A percentile compares a stretch with the other conserved stretches of the same genome.
Evolutionary conservation across 2,113 vertebrate species (phyloP).

Genomic region (Amphiprion ocellaris): DNA sequence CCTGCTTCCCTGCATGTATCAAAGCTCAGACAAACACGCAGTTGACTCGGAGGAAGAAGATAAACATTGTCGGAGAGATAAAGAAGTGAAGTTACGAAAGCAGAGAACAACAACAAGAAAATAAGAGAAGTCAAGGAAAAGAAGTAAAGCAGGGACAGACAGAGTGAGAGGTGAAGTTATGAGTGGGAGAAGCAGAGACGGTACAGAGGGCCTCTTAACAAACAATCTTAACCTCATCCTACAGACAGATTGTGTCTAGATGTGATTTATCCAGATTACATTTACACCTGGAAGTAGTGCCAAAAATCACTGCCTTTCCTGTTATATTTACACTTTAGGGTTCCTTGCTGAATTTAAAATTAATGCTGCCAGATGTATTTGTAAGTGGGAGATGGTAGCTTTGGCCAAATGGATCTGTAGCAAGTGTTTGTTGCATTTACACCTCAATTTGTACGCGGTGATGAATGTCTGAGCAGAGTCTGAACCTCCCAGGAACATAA

Average conservation of each 20-base stretch:
- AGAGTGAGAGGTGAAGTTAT: neutral
- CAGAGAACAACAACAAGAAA: neutral
- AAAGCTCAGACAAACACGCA: slow-evolving; percentile 33
- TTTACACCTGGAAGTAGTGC: slow-evolving; percentile 43
- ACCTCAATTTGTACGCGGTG: slow-evolving; percentile 35
- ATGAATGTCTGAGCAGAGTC: slow-evolving; percentile 11
- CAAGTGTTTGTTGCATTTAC: slow-evolving; percentile 39
- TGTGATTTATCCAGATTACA: slow-evolving; percentile 43
- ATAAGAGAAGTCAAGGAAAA: slow-evolving; percentile 10
- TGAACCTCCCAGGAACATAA: slow-evolving; percentile 34
- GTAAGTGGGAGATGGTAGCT: slow-evolving; percentile 7
- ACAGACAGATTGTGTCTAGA: slow-evolving; percentile 34
- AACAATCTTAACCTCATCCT: slow-evolving; percentile 28
- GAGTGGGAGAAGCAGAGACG: slow-evolving; percentile 21
- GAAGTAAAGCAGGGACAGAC: slow-evolving; percentile 27
- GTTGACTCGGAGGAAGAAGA: slow-evolving; percentile 23
- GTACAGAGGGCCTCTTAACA: slow-evolving; percentile 32
- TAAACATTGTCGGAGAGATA: slow-evolving; percentile 15
- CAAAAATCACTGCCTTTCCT: slow-evolving; percentile 9
- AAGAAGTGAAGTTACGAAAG: slow-evolving; percentile 13
- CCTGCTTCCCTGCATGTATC: slow-evolving; percentile 14
- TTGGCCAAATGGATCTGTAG: slow-evolving; percentile 24
- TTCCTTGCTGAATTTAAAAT: slow-evolving; percentile 15
- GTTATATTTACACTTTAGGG: slow-evolving; percentile 22
- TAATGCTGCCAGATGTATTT: slow-evolving; percentile 22